phyloP scores from a whole-genome alignment of 2,797 vertebrate species.

The Moxostoma hubbsi region DNA sequence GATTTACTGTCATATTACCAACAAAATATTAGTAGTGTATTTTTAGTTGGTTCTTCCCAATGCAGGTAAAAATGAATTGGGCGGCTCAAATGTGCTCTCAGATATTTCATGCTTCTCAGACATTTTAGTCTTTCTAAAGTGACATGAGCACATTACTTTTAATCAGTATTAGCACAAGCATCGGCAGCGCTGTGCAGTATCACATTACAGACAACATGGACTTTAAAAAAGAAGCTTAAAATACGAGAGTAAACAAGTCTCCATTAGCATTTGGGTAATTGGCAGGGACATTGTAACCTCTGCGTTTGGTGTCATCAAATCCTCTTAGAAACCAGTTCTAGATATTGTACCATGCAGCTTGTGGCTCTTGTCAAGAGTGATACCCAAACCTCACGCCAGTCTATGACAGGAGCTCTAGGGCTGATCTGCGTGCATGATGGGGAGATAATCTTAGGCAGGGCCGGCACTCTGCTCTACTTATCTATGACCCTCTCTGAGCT shows the following conservation, averaged over 20 bases:
- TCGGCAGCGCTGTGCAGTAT: constrained; percentile 23
- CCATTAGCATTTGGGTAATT: constrained; percentile 85
- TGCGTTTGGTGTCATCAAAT: constrained; percentile 81
- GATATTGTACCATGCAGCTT: constrained; percentile 81
- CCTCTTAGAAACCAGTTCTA: constrained; percentile 73
- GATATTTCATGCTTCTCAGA: neutral
- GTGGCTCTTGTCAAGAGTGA: constrained; percentile 44
- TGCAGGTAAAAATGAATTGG: too few relatives aligned
- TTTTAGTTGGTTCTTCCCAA: too few relatives aligned
- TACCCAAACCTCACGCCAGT: neutral
- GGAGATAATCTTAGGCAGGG: constrained; percentile 37
- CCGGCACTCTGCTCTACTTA: constrained; percentile 55
- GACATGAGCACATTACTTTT: neutral
- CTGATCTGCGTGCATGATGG: constrained; percentile 77
- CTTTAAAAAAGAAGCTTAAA: constrained; percentile 45
- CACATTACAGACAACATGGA: constrained; percentile 48
- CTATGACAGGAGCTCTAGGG: constrained; percentile 70
- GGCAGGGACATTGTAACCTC: constrained; percentile 83
- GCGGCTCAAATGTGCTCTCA: too few relatives aligned
- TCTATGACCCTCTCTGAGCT: constrained; percentile 39
- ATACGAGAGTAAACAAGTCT: constrained; percentile 63
- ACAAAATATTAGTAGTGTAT: too few relatives aligned
- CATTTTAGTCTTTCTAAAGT: neutral
- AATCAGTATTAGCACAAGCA: constrained; percentile 2
- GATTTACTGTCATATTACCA: too few relatives aligned